Conservation (phyloP, 1,140 invertebrate genomes). For the Sogatella furcifera region DNA sequence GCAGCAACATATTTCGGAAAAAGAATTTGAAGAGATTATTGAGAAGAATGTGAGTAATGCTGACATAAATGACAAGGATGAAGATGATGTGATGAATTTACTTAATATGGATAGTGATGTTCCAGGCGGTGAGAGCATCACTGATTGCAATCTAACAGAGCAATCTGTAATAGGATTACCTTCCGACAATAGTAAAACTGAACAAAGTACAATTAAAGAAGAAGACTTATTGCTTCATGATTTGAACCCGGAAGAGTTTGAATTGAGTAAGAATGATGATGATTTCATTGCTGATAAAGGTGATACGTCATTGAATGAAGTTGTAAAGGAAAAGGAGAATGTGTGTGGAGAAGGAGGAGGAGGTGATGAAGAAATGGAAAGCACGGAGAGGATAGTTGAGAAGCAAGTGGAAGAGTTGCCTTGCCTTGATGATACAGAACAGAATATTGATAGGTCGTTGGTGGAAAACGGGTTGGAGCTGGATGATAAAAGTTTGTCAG, state of each 20-base stretch:
- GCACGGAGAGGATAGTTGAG: background rate
- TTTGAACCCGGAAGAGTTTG: too few relatives aligned
- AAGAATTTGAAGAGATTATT: background rate
- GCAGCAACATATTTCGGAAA: too few relatives aligned
- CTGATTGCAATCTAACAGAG: background rate
- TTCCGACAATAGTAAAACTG: too few relatives aligned
- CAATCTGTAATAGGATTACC: background rate
- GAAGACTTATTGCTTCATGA: too few relatives aligned
- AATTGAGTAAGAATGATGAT: too few relatives aligned
- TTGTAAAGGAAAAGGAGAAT: background rate
- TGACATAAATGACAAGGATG: background rate
- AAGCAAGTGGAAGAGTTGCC: background rate
- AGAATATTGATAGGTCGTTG: background rate
- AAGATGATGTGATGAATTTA: constrained; percentile 4
- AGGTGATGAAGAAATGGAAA: background rate
- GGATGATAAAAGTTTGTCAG: constrained; percentile 4
- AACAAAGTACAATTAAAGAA: too few relatives aligned
- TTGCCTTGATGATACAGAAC: background rate
- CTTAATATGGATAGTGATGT: background rate
- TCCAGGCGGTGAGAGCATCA: background rate
- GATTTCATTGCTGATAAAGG: too few relatives aligned
- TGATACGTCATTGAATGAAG: background rate
- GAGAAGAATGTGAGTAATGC: background rate
- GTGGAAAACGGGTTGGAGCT: background rate
- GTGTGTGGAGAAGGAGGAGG: background rate